These are phyloP conservation scores for Synanthedon myopaeformis DNA, from an alignment of 2,888 invertebrate genomes.

Conservation along the genomic window DNA sequence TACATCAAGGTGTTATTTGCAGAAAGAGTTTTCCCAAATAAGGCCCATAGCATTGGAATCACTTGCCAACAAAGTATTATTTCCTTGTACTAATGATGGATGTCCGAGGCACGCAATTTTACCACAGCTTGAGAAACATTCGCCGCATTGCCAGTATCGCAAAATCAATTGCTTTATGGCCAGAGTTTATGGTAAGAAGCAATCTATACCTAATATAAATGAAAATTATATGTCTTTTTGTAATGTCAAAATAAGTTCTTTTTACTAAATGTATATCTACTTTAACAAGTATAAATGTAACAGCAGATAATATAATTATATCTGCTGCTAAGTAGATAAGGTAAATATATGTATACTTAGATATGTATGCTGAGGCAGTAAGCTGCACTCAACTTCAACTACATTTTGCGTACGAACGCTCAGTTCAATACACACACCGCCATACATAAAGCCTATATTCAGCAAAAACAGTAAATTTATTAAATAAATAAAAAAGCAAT, in stretches of 20 bases:
- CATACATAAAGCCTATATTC: too few relatives aligned
- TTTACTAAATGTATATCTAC: neutral
- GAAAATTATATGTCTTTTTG: too few relatives aligned
- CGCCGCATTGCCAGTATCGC: conserved; percentile 51
- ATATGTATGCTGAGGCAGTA: too few relatives aligned
- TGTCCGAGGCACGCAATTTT: conserved; percentile 68
- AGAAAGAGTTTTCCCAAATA: conserved; percentile 69
- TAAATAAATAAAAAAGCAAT: too few relatives aligned
- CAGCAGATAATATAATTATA: neutral
- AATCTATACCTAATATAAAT: neutral
- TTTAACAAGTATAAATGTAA: neutral
- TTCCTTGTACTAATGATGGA: conserved; percentile 70
- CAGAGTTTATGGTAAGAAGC: conserved; percentile 54
- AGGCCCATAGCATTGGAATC: conserved; percentile 70
- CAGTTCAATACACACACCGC: too few relatives aligned
- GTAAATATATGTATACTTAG: neutral
- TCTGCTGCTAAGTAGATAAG: too few relatives aligned
- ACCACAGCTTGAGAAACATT: conserved; percentile 63
- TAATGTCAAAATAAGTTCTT: too few relatives aligned
- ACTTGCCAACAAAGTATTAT: conserved; percentile 70
- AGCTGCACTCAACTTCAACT: too few relatives aligned
- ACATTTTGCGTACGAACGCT: too few relatives aligned
- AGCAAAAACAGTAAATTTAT: too few relatives aligned
- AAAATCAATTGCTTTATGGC: conserved; percentile 65
- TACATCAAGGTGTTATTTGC: conserved; percentile 12